phyloP scores from a whole-genome alignment of 2,797 vertebrate species.

The Acanthopagrus latus region DNA sequence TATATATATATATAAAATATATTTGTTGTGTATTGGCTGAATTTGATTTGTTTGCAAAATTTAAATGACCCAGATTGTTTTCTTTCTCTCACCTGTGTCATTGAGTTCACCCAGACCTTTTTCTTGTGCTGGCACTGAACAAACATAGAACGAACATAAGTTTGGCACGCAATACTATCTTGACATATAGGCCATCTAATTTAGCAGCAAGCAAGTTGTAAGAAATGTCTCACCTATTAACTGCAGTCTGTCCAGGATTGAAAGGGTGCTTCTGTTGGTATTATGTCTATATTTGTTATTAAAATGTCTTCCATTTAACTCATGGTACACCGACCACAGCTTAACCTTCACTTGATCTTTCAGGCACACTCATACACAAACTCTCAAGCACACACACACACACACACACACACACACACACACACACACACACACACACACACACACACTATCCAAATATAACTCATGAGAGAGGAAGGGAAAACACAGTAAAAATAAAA shows the following conservation, averaged over 20 bases:
- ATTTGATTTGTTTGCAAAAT: background rate
- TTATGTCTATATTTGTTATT: background rate
- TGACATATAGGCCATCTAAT: slow-evolving; percentile 33
- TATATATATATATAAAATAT: background rate
- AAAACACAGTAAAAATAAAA: slow-evolving; percentile 63
- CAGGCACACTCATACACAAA: slow-evolving; percentile 1
- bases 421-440: slow-evolving; percentile 2
- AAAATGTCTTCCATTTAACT: background rate
- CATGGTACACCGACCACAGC: background rate
- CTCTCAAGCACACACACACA: slow-evolving; percentile 14
- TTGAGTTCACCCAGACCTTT: slow-evolving; percentile 32
- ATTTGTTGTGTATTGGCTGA: background rate
- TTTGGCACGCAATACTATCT: slow-evolving; percentile 28
- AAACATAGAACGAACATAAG: slow-evolving; percentile 33
- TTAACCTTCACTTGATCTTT: slow-evolving; percentile 44
- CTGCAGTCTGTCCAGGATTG: background rate
- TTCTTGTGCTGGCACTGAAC: slow-evolving; percentile 26
- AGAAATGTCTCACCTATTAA: background rate
- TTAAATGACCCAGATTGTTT: slow-evolving; percentile 10
- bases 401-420: slow-evolving; percentile 2
- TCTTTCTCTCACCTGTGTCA: slow-evolving; percentile 17
- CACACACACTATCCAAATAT: slow-evolving; percentile 50
- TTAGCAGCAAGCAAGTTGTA: slow-evolving; percentile 3
- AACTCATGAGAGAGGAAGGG: slow-evolving; percentile 72
- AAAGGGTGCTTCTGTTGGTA: background rate